Base-by-base conservation (phyloP, 2,888 invertebrate species). In the Drosophila emarginata region DNA sequence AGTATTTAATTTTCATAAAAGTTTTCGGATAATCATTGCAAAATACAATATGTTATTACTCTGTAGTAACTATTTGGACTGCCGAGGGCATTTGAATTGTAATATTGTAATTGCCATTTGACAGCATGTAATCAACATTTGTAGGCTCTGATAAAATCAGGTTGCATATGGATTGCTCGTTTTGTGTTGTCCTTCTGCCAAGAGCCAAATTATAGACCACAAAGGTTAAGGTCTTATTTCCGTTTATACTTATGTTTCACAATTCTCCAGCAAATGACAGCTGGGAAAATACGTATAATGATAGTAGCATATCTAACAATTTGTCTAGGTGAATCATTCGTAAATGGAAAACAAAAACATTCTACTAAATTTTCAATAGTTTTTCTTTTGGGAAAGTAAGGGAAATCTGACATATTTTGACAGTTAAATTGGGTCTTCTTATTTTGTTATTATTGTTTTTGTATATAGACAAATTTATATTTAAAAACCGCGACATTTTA, bases 1-100 rank as follows among this genome's bases (percentile, higher is more conserved):
- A 40, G 26, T 62, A 54, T 65, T 59, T 57, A 64, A 65, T 65
- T 66, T 64, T 40, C 70, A 67, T 61, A 77, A 77, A 72, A 72
- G 66, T 62, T 72, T 74, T 21, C 32, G 9, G 61, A 37, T 21
- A 59, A 39, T 18, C 57, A 50, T 54, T 54, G 59, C 32, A 15
- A 45, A 45, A 45, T 54, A 32, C 26, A 54, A 50, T 62, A 39
- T 64, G 37, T 67, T 66, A 67, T 75, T 75, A 68, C 61, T 14
- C 61, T 14, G 37, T 23, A 15, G 40, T 52, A 56, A 51, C 26
- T 51, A 52, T 32, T 32, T 50, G 0, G 18, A 18, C 23, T 39
- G 39, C 15, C 37, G 53, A 15, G 28, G 18, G 36, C 56, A 50
- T 57, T 67, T 53, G 18, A 59, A 50, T 52, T 7, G 15, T 26